Percentiles rank a stretch among this genome's conserved stretches.
Evolutionary conservation across 2,113 vertebrate genomes (phyloP).

Genomic region (Axis porcinus): DNA sequence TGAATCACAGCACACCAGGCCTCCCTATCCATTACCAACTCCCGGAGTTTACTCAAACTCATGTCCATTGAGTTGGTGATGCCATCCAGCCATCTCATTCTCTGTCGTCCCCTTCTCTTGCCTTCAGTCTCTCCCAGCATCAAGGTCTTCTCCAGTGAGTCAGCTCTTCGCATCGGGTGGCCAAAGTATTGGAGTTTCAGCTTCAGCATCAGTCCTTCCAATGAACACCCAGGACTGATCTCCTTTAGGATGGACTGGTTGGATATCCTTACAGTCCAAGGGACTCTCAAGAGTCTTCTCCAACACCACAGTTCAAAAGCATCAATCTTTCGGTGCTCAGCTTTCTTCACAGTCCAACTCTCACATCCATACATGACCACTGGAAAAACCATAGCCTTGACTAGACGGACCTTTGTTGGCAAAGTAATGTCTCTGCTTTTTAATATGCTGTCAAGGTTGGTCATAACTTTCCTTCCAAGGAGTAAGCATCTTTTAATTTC

Average conservation of each 20-base stretch:
- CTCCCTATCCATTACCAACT: neutral
- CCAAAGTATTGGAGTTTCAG: neutral
- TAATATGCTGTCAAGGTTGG: neutral
- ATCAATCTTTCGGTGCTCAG: accelerated
- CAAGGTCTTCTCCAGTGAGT: neutral
- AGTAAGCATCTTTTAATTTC: neutral
- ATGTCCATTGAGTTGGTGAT: accelerated
- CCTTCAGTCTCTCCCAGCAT: neutral
- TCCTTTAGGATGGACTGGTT: neutral
- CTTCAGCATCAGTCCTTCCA: neutral
- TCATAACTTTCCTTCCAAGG: neutral
- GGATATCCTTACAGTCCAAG: neutral
- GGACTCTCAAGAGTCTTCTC: neutral
- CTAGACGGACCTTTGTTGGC: neutral
- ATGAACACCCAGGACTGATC: neutral
- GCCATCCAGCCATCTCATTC: neutral
- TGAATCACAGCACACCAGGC: neutral
- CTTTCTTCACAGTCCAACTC: neutral
- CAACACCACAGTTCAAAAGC: neutral
- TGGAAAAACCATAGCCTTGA: neutral
- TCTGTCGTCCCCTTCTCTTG: neutral
- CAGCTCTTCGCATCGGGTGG: neutral
- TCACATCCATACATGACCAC: neutral
- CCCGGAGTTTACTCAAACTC: neutral
- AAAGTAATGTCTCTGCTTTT: neutral